Evolutionary conservation across 2,113 vertebrate species (phyloP).

Genomic region (Zosterops lateralis): DNA sequence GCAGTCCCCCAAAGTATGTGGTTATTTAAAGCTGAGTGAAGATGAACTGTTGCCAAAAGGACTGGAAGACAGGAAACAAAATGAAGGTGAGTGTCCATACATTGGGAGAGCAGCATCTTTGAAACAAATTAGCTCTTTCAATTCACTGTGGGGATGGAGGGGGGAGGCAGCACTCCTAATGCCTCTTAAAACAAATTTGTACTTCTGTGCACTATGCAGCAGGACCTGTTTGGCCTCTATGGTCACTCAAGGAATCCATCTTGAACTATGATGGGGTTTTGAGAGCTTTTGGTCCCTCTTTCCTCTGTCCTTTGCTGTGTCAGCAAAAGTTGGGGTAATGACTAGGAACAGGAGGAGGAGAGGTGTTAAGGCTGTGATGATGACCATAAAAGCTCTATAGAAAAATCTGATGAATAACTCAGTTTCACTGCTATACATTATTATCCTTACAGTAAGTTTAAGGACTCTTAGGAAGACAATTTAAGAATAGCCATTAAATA

Average conservation of each 20-base stretch:
- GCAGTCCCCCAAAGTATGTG: constrained; percentile 91
- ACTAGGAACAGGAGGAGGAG: background rate
- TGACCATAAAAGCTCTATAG: background rate
- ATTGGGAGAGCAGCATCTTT: background rate
- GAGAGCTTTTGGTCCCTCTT: background rate
- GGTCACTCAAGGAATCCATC: background rate
- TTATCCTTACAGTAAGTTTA: background rate
- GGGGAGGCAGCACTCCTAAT: background rate
- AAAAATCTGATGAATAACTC: background rate
- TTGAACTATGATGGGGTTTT: background rate
- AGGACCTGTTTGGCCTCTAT: background rate
- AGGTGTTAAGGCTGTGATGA: background rate
- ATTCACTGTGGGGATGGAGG: background rate
- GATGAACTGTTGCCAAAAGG: constrained; percentile 76
- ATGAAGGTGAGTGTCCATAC: constrained; percentile 40
- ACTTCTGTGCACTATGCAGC: background rate
- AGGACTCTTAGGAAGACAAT: background rate
- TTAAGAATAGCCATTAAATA: background rate
- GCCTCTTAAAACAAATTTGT: background rate
- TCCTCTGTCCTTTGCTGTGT: background rate
- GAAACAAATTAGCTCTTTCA: background rate
- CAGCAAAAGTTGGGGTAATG: background rate
- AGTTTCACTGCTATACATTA: background rate
- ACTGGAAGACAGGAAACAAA: constrained; percentile 32
- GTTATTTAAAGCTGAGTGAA: constrained; percentile 80